Base-by-base conservation (phyloP, 2,888 invertebrate genomes). In the Odontocerum albicorne region DNA sequence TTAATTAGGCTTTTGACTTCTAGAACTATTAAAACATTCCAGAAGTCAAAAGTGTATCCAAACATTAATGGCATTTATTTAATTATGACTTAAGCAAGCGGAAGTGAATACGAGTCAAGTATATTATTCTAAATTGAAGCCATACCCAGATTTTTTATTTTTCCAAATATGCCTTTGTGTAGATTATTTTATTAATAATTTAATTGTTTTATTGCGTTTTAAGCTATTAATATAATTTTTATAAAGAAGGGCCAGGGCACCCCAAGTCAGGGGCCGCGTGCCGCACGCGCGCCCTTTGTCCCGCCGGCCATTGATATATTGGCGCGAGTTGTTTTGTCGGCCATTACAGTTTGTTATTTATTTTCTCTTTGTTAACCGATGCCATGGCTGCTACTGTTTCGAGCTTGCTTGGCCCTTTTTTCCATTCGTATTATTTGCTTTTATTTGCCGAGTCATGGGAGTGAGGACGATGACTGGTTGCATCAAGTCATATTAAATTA, bases 281-380 rank as follows among this genome's bases (percentile, higher is more conserved):
- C 31, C 46, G 49, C 46, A 49, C 47, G 47, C 51, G 55, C 44
- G 32, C 43, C 36, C 43, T 40, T 16, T 44, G 43, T 38, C 53
- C 38, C 50, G 32, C 31, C 40, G 36, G 38, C 47, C 43, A 50
- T 59, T 59, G 59, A 59, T 56, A 59, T 54, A 51, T 57, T 45
- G 60, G 60, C 57, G 57, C 36, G 60, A 54, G 54, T 53, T 60
- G 60, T 57, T 59, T 55, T 56, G 59, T 59, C 51, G 55, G 49
- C 55, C 51, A 51, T 55, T 51, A 55, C 55, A 51, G 45, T 55
- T 57, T 54, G 60, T 57, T 60, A 60, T 60, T 60, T 57, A 60
- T 60, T 60, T 55, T 50, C 60, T 49, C 55, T 60, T 60, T 57
- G 57, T 60, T 57, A 15, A 21, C n/a, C 31, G 27, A 47, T 16